Evolutionary conservation across 2,113 vertebrate species (phyloP), one percentile per base, ranked within the genome.

Genomic region (Rostratula benghalensis): DNA sequence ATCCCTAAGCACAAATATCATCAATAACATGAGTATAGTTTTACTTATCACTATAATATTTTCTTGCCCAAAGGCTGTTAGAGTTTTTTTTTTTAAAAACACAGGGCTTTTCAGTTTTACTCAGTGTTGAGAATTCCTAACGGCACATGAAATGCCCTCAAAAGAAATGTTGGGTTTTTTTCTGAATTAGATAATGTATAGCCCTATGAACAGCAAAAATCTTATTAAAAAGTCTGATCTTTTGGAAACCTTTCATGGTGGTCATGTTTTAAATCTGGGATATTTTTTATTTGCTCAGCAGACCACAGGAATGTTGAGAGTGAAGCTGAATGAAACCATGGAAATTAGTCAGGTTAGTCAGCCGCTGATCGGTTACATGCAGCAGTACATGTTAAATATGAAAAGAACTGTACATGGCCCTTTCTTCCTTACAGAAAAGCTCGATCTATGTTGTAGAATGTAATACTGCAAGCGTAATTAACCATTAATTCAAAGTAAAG

Each of bases 201-300:
- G 67, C 28, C 69, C 73, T 78, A 64, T 21, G 73, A 87, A 87
- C 80, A 91, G 90, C 71, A 95, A 78, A 95, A 96, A 90, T 68
- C 64, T 57, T 92, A 75, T 82, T 83, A 65, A 87, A 69, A 64
- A 82, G 48, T 71, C 83, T 65, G 89, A 94, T 97, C 88, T 95
- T 87, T 76, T 95, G 65, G 92, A 96, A 95, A 14, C 22, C 48
- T 94, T 88, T 94, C 91, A 65, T 82, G 73, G 88, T 86, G 92
- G 92, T 92, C 93, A 94, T 94, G 90, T 95, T 96, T 96, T 93
- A 96, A 93, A 96, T 95, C 94, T 96, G 90, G 90, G 94, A 93
- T 96, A 78, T 87, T 90, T 96, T 89, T 75, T 95, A 68, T 97
- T 96, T 96, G 83, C 95, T 82, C 76, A 84, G 65, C 83, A 93